Conservation (phyloP, 23 tunicate genomes). For the Ascidia mentula region DNA sequence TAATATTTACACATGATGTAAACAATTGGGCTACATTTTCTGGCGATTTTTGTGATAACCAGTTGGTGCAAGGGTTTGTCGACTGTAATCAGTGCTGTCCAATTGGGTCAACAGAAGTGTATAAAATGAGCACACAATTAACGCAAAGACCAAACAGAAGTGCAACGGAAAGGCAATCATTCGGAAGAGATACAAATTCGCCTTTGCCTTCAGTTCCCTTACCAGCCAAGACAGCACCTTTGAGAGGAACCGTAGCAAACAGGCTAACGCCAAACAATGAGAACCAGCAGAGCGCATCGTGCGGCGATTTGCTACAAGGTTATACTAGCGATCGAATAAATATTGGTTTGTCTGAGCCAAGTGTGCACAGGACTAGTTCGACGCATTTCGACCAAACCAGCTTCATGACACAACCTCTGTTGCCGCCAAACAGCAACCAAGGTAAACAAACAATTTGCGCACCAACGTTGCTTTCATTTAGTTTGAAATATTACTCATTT, state of each 20-base stretch:
- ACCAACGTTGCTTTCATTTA: too few species aligned
- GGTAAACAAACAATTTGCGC: too few species aligned
- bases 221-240: constrained; percentile 9
- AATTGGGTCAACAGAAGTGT: too few species aligned
- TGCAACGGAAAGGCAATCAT: background rate
- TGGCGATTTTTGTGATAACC: too few species aligned
- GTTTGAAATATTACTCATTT: too few species aligned
- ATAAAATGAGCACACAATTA: background rate
- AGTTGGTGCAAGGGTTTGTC: too few species aligned
- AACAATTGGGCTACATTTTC: too few species aligned
- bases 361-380: background rate
- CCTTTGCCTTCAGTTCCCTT: background rate
- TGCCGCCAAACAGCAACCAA: background rate
- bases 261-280: background rate
- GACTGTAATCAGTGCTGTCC: too few species aligned
- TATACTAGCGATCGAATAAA: background rate
- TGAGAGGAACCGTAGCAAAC: background rate
- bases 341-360: background rate
- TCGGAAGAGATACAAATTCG: background rate
- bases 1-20: too few species aligned
- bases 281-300: background rate
- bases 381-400: background rate
- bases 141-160: background rate
- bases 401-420: background rate
- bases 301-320: background rate